Evolutionary conservation across 2,888 invertebrate genomes (phyloP), one percentile per base, ranked within the genome.

Genomic region (Philereme transversata): DNA sequence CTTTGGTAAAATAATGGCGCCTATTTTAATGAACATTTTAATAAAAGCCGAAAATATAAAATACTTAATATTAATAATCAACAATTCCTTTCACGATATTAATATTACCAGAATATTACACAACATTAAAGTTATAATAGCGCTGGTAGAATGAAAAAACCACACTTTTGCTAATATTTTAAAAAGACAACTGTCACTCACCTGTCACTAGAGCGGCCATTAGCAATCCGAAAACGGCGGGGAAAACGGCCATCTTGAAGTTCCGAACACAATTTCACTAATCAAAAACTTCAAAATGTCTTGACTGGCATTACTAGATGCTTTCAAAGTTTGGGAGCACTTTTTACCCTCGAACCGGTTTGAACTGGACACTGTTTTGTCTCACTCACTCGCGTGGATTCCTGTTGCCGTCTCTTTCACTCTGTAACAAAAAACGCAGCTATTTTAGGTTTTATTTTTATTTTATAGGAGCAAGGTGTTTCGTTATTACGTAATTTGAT

Each of bases 141-240:
- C 8, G n/a, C n/a, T 46, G 57, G 46, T 8, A 22, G 57, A 52
- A 48, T 59, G 38, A 33, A 38, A 40, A 33, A 11, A 45, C 46
- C 46, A 8, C 45, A 11, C 51, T 36, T 46, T 50, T 8, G 35
- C 45, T 38, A 52, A 38, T 53, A 57, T 50, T n/a, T 50, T 52
- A 49, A 60, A 57, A 22, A 54, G 54, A 54, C 51, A 38, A 54
- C 36, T 54, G 55, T 60, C 55, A 64, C 86, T 81, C 69, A 90
- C 90, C 90, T 90, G 87, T 80, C 41, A 88, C 90, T 72, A 83
- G 63, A 65, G 75, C 79, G 56, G 81, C 84, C 77, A 89, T 68
- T 43, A 89, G 71, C 73, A 90, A 79, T 82, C 86, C 87, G 72
- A 90, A 85, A 86, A 90, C 69, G 72, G 90, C 90, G 89, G 89